Evolutionary conservation across 2,888 invertebrate genomes (phyloP).

Genomic region (Apeira syringaria): DNA sequence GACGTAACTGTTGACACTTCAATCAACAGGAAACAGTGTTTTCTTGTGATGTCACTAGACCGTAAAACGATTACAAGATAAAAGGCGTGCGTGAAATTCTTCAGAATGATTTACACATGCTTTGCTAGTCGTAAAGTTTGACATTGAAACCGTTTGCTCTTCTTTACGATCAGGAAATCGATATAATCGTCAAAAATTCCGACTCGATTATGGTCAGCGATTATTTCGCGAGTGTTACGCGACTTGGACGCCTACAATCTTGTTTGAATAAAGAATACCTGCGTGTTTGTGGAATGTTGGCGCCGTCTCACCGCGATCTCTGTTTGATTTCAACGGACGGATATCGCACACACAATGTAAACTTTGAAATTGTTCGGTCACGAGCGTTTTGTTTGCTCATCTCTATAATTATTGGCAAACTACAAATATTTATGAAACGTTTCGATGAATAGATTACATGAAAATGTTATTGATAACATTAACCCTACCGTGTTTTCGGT

Average conservation of each 20-base stretch:
- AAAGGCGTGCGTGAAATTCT: constrained; percentile 42
- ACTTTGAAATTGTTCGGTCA: constrained; percentile 60
- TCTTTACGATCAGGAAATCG: constrained; percentile 72
- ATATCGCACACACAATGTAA: constrained; percentile 56
- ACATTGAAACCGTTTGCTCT: constrained; percentile 73
- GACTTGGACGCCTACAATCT: constrained; percentile 29
- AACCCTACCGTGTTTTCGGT: too few relatives aligned
- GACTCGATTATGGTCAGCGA: constrained; percentile 51
- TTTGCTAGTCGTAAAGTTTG: constrained; percentile 68
- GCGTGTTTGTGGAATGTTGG: constrained; percentile 55
- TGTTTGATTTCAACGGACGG: constrained; percentile 59
- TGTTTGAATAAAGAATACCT: constrained; percentile 35
- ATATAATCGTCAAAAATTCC: constrained; percentile 54
- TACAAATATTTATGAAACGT: constrained; percentile 37
- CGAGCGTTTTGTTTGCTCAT: constrained; percentile 48
- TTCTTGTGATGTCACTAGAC: constrained; percentile 25
- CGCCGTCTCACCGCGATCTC: constrained; percentile 54
- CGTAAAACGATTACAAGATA: constrained; percentile 37
- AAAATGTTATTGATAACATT: too few relatives aligned
- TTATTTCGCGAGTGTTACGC: constrained; percentile 47
- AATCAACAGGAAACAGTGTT: constrained; percentile 28
- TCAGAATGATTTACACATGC: constrained; percentile 41
- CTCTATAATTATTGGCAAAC: constrained; percentile 45
- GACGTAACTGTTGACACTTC: constrained; percentile 21
- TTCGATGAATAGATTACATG: constrained; percentile 24